Percentiles rank a stretch among this genome's conserved stretches.
These are phyloP conservation scores for Hydropotes inermis DNA, from an alignment of 2,113 vertebrate genomes.

Conservation along the genomic window DNA sequence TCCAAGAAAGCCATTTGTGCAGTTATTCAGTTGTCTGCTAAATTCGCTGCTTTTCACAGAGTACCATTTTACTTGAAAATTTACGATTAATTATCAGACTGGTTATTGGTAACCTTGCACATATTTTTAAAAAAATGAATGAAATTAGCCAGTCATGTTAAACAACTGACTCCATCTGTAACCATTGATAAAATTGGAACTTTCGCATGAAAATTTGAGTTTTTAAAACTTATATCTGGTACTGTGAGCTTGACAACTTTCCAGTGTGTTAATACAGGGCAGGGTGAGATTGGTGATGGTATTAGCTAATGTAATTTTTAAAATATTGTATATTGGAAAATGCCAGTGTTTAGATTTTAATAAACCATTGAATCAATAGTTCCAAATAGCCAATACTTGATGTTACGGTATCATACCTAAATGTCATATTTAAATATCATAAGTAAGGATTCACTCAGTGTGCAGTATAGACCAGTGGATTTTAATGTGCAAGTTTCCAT, in stretches of 20 bases:
- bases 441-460: neutral
- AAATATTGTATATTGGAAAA: constrained; percentile 6
- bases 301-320: neutral
- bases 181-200: neutral
- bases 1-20: neutral
- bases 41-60: neutral
- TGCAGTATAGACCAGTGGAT: neutral
- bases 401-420: neutral
- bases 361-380: neutral
- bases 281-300: neutral
- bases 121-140: neutral
- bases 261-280: neutral
- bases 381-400: neutral
- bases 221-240: neutral
- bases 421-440: too few species aligned
- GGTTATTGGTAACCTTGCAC: neutral
- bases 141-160: neutral
- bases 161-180: neutral
- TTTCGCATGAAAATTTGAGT: neutral
- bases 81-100: neutral
- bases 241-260: neutral
- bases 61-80: neutral
- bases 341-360: neutral
- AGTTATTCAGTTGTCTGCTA: neutral
- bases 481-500: neutral